A percentile compares a stretch with the other conserved stretches of the same genome.
Conservation (phyloP, 2,113 vertebrate species). For the Oryzias celebensis region DNA sequence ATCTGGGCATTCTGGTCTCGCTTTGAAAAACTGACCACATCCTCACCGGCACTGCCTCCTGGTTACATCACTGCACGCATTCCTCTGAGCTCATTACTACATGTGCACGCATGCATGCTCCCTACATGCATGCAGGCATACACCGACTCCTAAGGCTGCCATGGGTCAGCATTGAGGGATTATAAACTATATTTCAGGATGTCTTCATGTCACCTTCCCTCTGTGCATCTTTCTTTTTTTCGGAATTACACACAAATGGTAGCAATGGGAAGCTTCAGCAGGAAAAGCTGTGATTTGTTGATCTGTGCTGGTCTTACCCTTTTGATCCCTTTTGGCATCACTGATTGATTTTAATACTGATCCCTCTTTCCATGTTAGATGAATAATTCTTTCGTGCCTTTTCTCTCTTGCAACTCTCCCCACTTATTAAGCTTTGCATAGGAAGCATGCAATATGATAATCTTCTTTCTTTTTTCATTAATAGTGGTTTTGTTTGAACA, state of each 20-base stretch:
- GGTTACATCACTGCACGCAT: slow-evolving; percentile 53
- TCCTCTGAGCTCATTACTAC: slow-evolving; percentile 23
- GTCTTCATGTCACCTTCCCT: slow-evolving; percentile 1
- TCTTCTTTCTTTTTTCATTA: neutral
- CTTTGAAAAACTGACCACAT: slow-evolving; percentile 45
- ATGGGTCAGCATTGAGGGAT: slow-evolving; percentile 12
- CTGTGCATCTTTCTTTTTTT: slow-evolving; percentile 1
- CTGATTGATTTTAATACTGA: slow-evolving; percentile 32
- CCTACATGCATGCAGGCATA: slow-evolving; percentile 1
- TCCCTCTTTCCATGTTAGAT: slow-evolving; percentile 35
- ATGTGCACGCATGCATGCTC: slow-evolving; percentile 5
- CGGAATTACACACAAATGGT: neutral
- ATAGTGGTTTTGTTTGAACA: neutral
- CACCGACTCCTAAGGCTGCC: slow-evolving; percentile 18
- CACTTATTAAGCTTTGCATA: slow-evolving; percentile 30
- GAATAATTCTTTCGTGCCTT: slow-evolving; percentile 42
- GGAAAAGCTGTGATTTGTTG: slow-evolving; percentile 31
- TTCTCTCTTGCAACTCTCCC: slow-evolving; percentile 35
- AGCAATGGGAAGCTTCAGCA: slow-evolving; percentile 13
- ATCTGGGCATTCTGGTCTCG: slow-evolving; percentile 34
- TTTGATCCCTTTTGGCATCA: slow-evolving; percentile 46
- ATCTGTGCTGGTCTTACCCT: slow-evolving; percentile 28
- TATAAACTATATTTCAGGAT: slow-evolving; percentile 1
- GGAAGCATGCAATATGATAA: slow-evolving; percentile 4
- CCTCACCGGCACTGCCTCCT: slow-evolving; percentile 30